Base-by-base conservation (phyloP, 53 echinoderm and acorn worm genomes). In the Zoroaster sp. region DNA sequence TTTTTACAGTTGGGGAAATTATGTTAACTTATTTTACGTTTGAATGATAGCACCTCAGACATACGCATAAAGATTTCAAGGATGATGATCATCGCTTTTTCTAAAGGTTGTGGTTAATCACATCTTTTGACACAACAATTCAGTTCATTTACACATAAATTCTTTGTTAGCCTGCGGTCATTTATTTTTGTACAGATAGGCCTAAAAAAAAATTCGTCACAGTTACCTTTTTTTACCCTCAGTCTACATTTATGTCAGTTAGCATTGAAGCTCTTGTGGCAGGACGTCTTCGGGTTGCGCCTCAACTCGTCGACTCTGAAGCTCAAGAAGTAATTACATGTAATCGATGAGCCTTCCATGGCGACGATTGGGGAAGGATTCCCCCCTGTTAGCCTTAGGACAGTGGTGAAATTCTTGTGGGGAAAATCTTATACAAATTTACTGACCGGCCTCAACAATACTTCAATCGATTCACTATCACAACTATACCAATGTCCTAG, bases 251-350 rank as follows among this genome's bases (percentile, higher is more conserved):
- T 25, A 21, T 59, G 63, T 59, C 63, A 59, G 63, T 59, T 59
- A 28, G 63, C 63, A 28, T 3, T 1, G 63, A 59, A 28, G 23
- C 63, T 28, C 23, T 59, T 3, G 9, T 25, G 63, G 28, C 63
- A 59, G 28, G 7, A 21, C 3, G 21, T 0, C 28, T 28, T 59
- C 63, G 28, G 28, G 63, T 59, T 59, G 63, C 63, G 25, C 25
- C 63, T 28, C 28, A 15, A 3, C 28, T 59, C 63, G 28, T 59
- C 63, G 28, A 59, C 8, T 25, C 18, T 25, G 28, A n/a, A 59
- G 28, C 25, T 28, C 28, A 28, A 59, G n/a, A n/a, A 59, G 28
- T 85, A 85, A 85, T 85, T 85, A 85, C 45, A 70, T 71, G 25
- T 36, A 47, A 66, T 66, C 85, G 35, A 71, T 85, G 83, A 83